These are phyloP conservation scores for Drosophila obscura DNA, from an alignment of 1,140 invertebrate genomes.

Conservation along the genomic window DNA sequence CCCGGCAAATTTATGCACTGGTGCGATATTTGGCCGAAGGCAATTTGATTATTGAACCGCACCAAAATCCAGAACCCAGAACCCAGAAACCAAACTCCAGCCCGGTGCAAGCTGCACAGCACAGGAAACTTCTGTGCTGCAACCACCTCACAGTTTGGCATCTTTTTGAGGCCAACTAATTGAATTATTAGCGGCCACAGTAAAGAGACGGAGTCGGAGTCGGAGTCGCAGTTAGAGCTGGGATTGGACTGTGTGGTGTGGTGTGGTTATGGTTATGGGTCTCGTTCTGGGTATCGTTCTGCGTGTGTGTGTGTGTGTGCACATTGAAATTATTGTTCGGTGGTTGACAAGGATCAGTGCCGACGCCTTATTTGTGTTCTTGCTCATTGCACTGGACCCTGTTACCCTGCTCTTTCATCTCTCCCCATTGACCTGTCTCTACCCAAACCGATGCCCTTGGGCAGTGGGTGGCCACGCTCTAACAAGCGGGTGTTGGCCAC, in stretches of 20 bases:
- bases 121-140: constrained; percentile 39
- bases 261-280: background rate
- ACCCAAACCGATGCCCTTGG: constrained; percentile 44
- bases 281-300: constrained; percentile 22
- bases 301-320: constrained; percentile 28
- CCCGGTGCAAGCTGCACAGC: constrained; percentile 17
- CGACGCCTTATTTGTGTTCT: constrained; percentile 80
- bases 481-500: constrained; percentile 69
- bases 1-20: constrained; percentile 64
- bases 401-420: constrained; percentile 18
- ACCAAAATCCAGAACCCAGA: constrained; percentile 25
- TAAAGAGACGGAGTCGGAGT: too few relatives aligned
- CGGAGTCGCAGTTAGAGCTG: constrained; percentile 13
- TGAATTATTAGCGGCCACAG: constrained; percentile 71
- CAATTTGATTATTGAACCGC: constrained; percentile 71
- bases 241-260: constrained; percentile 6
- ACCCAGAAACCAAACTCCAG: constrained; percentile 6
- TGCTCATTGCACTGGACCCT: constrained; percentile 61
- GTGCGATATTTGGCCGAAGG: constrained; percentile 65
- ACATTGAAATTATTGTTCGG: constrained; percentile 73
- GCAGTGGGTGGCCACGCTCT: constrained; percentile 59
- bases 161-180: constrained; percentile 74
- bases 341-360: constrained; percentile 81
- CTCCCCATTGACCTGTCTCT: constrained; percentile 35
- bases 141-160: constrained; percentile 60